phyloP scores from a whole-genome alignment of 1,140 invertebrate species.

The Odontomachus brunneus region DNA sequence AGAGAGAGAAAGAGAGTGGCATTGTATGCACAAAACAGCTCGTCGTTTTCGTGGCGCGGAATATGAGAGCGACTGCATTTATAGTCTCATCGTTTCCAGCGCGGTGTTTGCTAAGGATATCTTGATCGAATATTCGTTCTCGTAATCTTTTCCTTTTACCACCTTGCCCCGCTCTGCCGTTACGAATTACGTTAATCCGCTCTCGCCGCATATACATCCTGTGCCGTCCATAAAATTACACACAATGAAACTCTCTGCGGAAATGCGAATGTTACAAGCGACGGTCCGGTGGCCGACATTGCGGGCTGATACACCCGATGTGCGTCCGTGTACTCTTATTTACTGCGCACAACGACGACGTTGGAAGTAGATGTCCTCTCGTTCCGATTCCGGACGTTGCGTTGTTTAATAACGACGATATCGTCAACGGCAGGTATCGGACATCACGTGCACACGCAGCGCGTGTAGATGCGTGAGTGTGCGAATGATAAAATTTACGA shows the following conservation, averaged over 20 bases:
- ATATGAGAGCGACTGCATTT: conserved; percentile 40
- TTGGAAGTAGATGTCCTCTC: neutral
- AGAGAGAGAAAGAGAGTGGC: no score
- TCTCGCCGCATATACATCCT: neutral
- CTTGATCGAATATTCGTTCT: conserved; percentile 34
- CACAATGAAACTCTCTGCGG: conserved; percentile 14
- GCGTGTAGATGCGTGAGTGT: neutral
- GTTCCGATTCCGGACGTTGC: neutral
- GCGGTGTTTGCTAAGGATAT: conserved; percentile 28
- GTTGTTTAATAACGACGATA: neutral
- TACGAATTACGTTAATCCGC: conserved; percentile 30
- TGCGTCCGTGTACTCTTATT: neutral
- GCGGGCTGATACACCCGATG: neutral
- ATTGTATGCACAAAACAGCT: no score
- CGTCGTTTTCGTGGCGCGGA: conserved; percentile 2
- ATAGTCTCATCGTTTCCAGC: conserved; percentile 6
- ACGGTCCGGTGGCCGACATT: neutral
- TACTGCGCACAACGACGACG: conserved; percentile 1
- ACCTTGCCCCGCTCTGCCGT: neutral
- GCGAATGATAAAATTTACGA: conserved; percentile 39
- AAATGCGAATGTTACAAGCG: conserved; percentile 13
- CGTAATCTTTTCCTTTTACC: conserved; percentile 26
- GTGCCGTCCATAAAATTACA: neutral
- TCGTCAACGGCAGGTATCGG: neutral
- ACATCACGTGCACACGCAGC: neutral